Evolutionary conservation across 2,113 vertebrate species (phyloP).

Genomic region (Dascyllus trimaculatus): DNA sequence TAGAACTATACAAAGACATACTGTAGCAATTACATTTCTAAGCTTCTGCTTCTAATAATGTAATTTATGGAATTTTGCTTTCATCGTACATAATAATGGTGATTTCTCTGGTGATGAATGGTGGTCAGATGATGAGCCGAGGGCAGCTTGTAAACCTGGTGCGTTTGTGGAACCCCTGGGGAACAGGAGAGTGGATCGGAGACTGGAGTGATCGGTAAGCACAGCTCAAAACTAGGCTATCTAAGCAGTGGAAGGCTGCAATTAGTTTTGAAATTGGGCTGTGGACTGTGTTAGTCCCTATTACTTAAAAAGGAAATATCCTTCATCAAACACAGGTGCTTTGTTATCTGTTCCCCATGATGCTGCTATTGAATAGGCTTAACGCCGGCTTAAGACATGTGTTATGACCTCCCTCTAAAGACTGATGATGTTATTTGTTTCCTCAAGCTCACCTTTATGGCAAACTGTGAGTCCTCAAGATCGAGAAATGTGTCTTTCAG

Average conservation of each 20-base stretch:
- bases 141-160: slow-evolving; percentile 80
- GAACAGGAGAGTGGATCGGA: slow-evolving; percentile 87
- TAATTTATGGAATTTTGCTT: neutral
- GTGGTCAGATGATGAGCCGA: slow-evolving; percentile 81
- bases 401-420: too few relatives aligned
- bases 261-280: too few relatives aligned
- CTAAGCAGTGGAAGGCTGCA: too few relatives aligned
- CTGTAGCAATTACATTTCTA: too few relatives aligned
- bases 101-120: neutral
- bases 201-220: slow-evolving; percentile 90
- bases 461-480: slow-evolving; percentile 66
- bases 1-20: neutral
- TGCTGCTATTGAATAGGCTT: too few relatives aligned
- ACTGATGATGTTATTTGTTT: neutral
- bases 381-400: too few relatives aligned
- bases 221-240: too few relatives aligned
- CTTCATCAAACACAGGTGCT: too few relatives aligned
- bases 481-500: slow-evolving; percentile 26
- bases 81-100: neutral
- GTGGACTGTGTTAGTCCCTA: too few relatives aligned
- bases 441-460: slow-evolving; percentile 79
- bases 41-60: too few relatives aligned
- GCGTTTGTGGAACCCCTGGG: slow-evolving; percentile 89
- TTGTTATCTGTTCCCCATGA: too few relatives aligned
- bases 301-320: too few relatives aligned